Evolutionary conservation across 2,888 invertebrate genomes (phyloP).

Genomic region (Eristalinus sepulchralis): DNA sequence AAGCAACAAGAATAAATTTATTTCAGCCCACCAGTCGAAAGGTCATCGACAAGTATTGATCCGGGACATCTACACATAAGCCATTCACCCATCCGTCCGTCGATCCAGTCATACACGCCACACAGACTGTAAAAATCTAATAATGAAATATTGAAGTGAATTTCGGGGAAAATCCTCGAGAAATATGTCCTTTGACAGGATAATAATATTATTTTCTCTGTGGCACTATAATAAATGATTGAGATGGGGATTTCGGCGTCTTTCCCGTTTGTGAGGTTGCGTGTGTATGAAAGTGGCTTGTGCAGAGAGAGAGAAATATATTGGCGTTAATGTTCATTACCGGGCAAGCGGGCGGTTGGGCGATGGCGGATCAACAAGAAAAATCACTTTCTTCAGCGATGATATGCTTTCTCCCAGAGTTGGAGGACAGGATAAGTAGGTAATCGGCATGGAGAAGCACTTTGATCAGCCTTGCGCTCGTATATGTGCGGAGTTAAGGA

Average conservation of each 20-base stretch:
- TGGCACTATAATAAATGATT: slow-evolving; percentile 70
- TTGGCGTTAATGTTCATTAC: slow-evolving; percentile 70
- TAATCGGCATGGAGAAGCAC: slow-evolving; percentile 69
- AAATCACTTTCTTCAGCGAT: slow-evolving; percentile 66
- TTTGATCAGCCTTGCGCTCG: slow-evolving; percentile 56
- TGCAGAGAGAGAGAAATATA: slow-evolving; percentile 41
- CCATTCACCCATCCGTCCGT: background rate
- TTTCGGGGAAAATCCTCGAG: slow-evolving; percentile 64
- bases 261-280: slow-evolving; percentile 1
- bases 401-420: slow-evolving; percentile 36
- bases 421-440: slow-evolving; percentile 64
- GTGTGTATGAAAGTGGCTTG: slow-evolving; percentile 5
- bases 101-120: slow-evolving; percentile 13
- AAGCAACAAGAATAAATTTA: background rate
- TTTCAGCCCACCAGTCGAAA: background rate
- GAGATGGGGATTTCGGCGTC: slow-evolving; percentile 58
- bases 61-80: background rate
- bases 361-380: slow-evolving; percentile 67
- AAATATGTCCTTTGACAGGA: slow-evolving; percentile 72
- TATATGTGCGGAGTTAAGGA: slow-evolving; percentile 19
- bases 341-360: slow-evolving; percentile 25
- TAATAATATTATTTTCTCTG: slow-evolving; percentile 69
- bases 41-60: background rate
- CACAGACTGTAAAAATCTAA: slow-evolving; percentile 61
- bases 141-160: slow-evolving; percentile 70